Conservation (phyloP, 2,113 vertebrate genomes). For the Aegotheles bennettii region DNA sequence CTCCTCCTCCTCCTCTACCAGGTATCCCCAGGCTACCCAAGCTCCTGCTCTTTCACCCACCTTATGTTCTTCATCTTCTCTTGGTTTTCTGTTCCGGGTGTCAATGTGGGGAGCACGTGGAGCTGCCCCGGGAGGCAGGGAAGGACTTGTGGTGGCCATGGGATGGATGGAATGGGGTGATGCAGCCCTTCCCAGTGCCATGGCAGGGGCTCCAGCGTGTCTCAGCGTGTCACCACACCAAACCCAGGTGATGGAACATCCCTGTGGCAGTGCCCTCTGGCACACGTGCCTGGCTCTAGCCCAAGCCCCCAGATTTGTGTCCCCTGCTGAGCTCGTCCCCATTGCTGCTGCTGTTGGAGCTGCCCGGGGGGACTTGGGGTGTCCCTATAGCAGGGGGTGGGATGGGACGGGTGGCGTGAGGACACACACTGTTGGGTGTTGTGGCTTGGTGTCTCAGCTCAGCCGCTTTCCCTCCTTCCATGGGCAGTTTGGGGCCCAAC, state of each 20-base stretch:
- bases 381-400: rapidly evolving
- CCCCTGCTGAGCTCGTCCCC: rapidly evolving
- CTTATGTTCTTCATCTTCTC: background rate
- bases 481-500: background rate
- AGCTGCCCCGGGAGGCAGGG: background rate
- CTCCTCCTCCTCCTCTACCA: background rate
- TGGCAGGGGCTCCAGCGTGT: rapidly evolving
- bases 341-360: background rate
- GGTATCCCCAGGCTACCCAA: background rate
- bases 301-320: background rate
- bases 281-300: too few species aligned
- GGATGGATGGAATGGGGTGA: rapidly evolving
- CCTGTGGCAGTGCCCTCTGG: background rate
- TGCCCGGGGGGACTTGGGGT: rapidly evolving
- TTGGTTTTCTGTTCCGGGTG: background rate
- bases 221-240: rapidly evolving
- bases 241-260: rapidly evolving
- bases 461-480: background rate
- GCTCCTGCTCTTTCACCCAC: background rate
- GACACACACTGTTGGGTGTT: rapidly evolving
- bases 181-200: background rate
- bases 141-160: rapidly evolving
- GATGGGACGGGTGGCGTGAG: rapidly evolving
- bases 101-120: rapidly evolving
- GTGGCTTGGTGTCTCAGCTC: rapidly evolving